Base-by-base conservation (phyloP, 2,797 vertebrate species). In the Iguana delicatissima region DNA sequence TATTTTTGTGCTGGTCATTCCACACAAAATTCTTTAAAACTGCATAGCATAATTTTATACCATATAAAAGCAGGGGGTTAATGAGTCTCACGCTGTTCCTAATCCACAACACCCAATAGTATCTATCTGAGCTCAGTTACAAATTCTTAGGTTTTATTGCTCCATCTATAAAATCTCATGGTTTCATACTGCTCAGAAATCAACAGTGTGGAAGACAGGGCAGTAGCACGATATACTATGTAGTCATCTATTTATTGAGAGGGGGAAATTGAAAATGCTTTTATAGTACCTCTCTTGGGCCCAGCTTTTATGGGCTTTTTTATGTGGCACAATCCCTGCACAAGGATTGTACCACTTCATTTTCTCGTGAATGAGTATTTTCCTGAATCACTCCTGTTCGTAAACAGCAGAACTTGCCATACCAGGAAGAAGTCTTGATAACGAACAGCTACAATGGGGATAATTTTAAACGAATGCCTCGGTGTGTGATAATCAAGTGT, bases 151-250 rank as follows among this genome's bases (percentile, higher is more conserved):
- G 50, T 76, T 57, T 57, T 76, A 57, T 42, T 14, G 12, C 55
- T 86, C 64, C 18, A 24, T 76, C 32, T 55, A 50, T 86, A 86
- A 55, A 85, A 76, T 86, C 26, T 74, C 72, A 59, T 86, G 69
- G 52, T 42, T 76, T 76, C 72, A 38, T 32, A 29, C n/a, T 76
- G 72, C 52, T n/a, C n/a, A 57, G n/a, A 26, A 59, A 76, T 86
- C 72, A 35, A 55, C 52, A 59, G 14, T 26, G 55, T 42, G 35
- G 67, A 62, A 67, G 6, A 50, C 35, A 57, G 20, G 55, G n/a
- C 72, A 38, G 52, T 26, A 57, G 69, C 52, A 38, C 72, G 26
- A 57, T 22, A 57, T 26, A 86, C 3, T 20, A 86, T 16, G 50
- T 7, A 55, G 35, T 16, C 73, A 77, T 32, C 35, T 9, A 77